Evolutionary conservation across 2,797 vertebrate genomes (phyloP), one percentile per base, ranked within the genome.

Genomic region (Enteromius viviparus): DNA sequence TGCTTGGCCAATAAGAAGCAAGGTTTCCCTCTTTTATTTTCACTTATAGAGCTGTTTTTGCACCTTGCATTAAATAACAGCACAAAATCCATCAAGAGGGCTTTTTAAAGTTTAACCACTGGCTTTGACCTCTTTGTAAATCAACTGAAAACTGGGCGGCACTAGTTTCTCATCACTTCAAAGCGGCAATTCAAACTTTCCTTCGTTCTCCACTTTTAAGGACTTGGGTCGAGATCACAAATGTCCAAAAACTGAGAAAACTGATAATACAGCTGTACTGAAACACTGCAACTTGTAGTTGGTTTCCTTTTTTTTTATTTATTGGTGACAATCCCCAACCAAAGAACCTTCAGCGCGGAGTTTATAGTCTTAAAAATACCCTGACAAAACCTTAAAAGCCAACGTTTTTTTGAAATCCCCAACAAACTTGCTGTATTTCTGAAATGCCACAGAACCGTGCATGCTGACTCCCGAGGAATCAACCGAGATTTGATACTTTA

Each of bases 371-470:
- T 15, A 74, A 75, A 82, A 69, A 85, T 71, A 82, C 76, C 42
- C 70, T 69, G 51, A 83, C 51, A 75, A 34, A 68, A 23, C 40
- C 23, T 47, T 49, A 51, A 83, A 53, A 80, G n/a, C 14, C 64
- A 75, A 42, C 23, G 42, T 72, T 51, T 21, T 32, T 53, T 69
- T 15, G 29, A 68, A 78, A 71, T 17, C 37, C 29, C 45, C 5
- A 0, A 58, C 19, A 17, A 5, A 34, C 26, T 49, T 40, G 45
- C 58, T 55, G 37, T 37, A 21, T 42, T 72, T 64, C 42, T 64
- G 76, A 79, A 79, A 40, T 34, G 42, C 29, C 76, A 83, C 66
- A 77, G 51, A 85, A 82, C 55, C n/a, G 42, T 80, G 45, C 14
- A 14, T 80, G 23, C 47, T 70, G 51, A 55, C n/a, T 69, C 21